Base-by-base conservation (phyloP, 2,888 invertebrate species). In the Sepioteuthis lessoniana region DNA sequence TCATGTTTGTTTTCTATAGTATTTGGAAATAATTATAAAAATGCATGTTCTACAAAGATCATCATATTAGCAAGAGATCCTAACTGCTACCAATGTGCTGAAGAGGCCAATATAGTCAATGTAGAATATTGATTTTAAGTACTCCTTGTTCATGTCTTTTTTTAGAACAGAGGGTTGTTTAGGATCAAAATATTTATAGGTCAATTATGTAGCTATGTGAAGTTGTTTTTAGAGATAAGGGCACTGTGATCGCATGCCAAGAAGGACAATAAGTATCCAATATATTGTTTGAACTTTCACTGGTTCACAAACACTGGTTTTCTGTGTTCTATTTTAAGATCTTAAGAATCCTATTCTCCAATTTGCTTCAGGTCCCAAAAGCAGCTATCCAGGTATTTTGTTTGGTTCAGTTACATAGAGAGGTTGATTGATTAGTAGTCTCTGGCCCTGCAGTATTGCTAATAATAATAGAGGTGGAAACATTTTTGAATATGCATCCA, bases 161-260 rank as follows among this genome's bases (percentile, higher is more conserved):
- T 76, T 76, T 76, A 76, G 76, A 76, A 76, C 76, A 76, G 76
- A 76, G 76, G 76, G n/a, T n/a, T 76, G 76, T 76, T 76, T 76
- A 76, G 35, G 76, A 76, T 76, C 76, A 76, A 76, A 76, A 76
- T 76, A 76, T 76, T 76, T 76, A 76, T 76, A 76, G 76, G 76
- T 35, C 76, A 76, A 35, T 76, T 76, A 76, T 76, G 76, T 76
- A 76, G 35, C n/a, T 76, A 76, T 76, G n/a, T n/a, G 76, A 76
- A 76, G 76, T 76, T n/a, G 76, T 76, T 76, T 76, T 10, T 35
- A 76, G 76, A 35, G n/a, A 76, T 16, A n/a, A n/a, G 76, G n/a
- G 13, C 35, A 76, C 35, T 19, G 19, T 31, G 76, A 76, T 76
- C 76, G n/a, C 76, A 76, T 76, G 76, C 76, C 76, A 76, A 76